Percentiles rank a stretch among this genome's conserved stretches.
Conservation (phyloP, 2,888 invertebrate species). For the Pristionchus mayeri region DNA sequence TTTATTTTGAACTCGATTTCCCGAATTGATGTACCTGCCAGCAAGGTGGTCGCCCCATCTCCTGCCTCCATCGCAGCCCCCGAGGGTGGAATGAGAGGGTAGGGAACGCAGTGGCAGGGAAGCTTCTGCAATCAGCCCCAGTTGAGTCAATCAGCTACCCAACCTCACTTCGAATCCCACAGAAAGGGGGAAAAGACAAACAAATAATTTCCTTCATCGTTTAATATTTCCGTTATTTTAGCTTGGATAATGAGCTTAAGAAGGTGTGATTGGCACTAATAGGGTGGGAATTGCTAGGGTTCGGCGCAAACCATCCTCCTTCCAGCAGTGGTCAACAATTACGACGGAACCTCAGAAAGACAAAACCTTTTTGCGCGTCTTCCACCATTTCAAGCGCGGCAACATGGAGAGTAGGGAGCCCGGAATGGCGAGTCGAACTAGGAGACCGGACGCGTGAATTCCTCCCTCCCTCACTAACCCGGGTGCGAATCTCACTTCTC, state of each 20-base stretch:
- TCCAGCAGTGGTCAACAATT: too few relatives aligned
- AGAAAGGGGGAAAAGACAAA: too few relatives aligned
- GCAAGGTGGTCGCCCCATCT: not conserved
- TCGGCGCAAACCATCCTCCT: too few relatives aligned
- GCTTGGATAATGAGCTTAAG: too few relatives aligned
- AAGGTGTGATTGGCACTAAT: too few relatives aligned
- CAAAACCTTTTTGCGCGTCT: conserved; percentile 1
- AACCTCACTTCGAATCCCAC: too few relatives aligned
- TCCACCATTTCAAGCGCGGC: not conserved
- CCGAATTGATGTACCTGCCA: not conserved
- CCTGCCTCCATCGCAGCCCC: not conserved
- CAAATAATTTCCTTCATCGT: too few relatives aligned
- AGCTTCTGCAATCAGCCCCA: not conserved
- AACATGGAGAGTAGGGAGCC: not conserved
- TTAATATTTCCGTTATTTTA: too few relatives aligned
- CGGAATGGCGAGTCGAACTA: conserved; percentile 1
- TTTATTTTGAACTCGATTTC: too few relatives aligned
- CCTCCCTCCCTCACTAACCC: not conserved
- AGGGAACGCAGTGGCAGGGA: conserved; percentile 27
- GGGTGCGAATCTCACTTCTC: not conserved
- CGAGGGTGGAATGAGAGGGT: not conserved
- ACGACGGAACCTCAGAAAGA: not conserved
- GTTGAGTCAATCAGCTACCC: too few relatives aligned
- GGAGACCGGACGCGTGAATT: not conserved
- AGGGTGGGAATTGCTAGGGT: too few relatives aligned